Evolutionary conservation across 1,140 invertebrate species (phyloP).

Genomic region (Linepithema humile): DNA sequence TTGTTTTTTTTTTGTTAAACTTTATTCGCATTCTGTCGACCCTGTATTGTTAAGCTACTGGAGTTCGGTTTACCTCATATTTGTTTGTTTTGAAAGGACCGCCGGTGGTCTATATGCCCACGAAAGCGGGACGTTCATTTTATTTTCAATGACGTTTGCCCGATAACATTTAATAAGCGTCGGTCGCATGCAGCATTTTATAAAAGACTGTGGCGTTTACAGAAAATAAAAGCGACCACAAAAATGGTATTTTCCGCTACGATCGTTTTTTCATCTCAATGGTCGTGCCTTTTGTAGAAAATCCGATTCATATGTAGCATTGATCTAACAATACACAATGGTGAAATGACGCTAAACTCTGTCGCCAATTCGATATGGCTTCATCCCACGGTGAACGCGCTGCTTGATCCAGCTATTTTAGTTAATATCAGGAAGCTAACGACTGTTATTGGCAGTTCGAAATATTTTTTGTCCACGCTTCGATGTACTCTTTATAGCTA

Average conservation of each 20-base stretch:
- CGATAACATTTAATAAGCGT: conserved; percentile 59
- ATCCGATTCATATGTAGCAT: conserved; percentile 18
- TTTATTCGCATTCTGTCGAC: conserved; percentile 24
- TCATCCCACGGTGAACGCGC: background rate
- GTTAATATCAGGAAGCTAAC: background rate
- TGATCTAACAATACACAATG: conserved; percentile 1
- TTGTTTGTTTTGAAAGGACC: conserved; percentile 41
- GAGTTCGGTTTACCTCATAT: conserved; percentile 20
- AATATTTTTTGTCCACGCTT: background rate
- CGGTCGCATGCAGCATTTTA: conserved; percentile 44
- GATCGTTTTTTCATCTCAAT: conserved; percentile 7
- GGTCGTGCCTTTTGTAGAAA: background rate
- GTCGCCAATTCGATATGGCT: background rate
- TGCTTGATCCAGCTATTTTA: background rate
- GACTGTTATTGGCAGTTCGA: background rate
- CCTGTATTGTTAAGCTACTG: conserved; percentile 26
- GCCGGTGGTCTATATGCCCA: background rate
- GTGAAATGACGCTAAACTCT: background rate
- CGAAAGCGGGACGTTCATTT: conserved; percentile 49
- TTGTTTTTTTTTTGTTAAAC: conserved; percentile 13
- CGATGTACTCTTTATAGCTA: background rate
- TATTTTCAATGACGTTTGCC: conserved; percentile 56
- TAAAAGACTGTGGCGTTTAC: conserved; percentile 47
- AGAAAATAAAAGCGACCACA: conserved; percentile 52
- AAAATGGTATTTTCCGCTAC: conserved; percentile 47